A percentile compares a stretch with the other conserved stretches of the same genome.
Conservation (phyloP, 2,888 invertebrate genomes). For the Drosophila neutralis region DNA sequence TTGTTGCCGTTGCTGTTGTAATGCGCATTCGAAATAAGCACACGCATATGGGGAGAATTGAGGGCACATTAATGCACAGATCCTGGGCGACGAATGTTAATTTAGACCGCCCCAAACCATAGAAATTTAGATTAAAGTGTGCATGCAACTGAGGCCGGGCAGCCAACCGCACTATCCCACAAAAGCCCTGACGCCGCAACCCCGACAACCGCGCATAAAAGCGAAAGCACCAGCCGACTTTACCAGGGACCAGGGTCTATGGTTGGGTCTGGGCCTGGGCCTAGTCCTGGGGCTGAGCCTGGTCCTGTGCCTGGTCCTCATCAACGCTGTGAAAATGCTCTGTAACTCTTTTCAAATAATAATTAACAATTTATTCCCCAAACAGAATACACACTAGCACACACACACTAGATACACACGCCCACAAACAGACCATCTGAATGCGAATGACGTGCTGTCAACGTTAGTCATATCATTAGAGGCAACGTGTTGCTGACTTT, state of each 20-base stretch:
- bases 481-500: conserved; percentile 81
- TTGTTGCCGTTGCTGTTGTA: conserved; percentile 59
- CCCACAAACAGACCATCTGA: conserved; percentile 61
- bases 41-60: conserved; percentile 75
- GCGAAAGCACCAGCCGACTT: conserved; percentile 44
- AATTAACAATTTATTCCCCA: conserved; percentile 81
- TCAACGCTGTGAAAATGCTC: conserved; percentile 50
- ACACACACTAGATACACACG: conserved; percentile 20
- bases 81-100: conserved; percentile 71
- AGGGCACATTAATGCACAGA: conserved; percentile 73
- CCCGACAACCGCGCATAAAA: conserved; percentile 39
- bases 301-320: conserved; percentile 28
- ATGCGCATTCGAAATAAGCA: conserved; percentile 81
- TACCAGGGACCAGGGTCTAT: neutral
- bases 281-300: conserved; percentile 2
- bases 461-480: conserved; percentile 81
- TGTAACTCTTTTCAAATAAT: conserved; percentile 81
- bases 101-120: conserved; percentile 54
- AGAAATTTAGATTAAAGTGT: conserved; percentile 72
- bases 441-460: conserved; percentile 74
- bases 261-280: neutral
- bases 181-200: conserved; percentile 43
- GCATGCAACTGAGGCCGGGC: conserved; percentile 62
- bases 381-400: conserved; percentile 56
- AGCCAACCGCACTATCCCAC: conserved; percentile 51